phyloP scores from a whole-genome alignment of 1,140 invertebrate species.

The Lordiphosa mommai region DNA sequence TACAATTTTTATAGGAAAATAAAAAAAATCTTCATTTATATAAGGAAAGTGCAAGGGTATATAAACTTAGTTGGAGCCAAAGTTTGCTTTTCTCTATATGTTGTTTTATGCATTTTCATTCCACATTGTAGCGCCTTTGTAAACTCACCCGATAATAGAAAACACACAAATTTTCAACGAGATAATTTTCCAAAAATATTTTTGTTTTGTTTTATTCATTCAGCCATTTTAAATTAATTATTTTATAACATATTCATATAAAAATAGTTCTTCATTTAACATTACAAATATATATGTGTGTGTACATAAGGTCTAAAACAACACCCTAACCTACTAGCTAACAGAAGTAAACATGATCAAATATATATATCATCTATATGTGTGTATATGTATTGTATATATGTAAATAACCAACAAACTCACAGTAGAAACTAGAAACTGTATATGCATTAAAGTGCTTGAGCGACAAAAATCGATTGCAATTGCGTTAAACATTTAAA shows the following conservation, averaged over 20 bases:
- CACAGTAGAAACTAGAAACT: constrained; percentile 18
- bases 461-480: constrained; percentile 63
- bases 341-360: constrained; percentile 45
- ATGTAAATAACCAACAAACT: constrained; percentile 40
- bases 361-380: constrained; percentile 36
- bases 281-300: constrained; percentile 22
- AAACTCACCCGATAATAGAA: too few relatives aligned
- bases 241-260: constrained; percentile 54
- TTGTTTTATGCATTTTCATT: too few relatives aligned
- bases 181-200: constrained; percentile 13
- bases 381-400: constrained; percentile 15
- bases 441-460: constrained; percentile 32
- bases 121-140: too few relatives aligned
- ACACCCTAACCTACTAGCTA: constrained; percentile 63
- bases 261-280: constrained; percentile 58
- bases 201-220: constrained; percentile 59
- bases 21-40: too few relatives aligned
- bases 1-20: too few relatives aligned
- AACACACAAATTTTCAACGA: not conserved
- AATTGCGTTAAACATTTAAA: constrained; percentile 60
- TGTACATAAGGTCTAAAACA: constrained; percentile 50
- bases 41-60: too few relatives aligned
- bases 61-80: too few relatives aligned
- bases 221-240: constrained; percentile 64
- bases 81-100: too few relatives aligned